phyloP scores from a whole-genome alignment of 1,140 invertebrate genomes.

The Ceratina japonica region DNA sequence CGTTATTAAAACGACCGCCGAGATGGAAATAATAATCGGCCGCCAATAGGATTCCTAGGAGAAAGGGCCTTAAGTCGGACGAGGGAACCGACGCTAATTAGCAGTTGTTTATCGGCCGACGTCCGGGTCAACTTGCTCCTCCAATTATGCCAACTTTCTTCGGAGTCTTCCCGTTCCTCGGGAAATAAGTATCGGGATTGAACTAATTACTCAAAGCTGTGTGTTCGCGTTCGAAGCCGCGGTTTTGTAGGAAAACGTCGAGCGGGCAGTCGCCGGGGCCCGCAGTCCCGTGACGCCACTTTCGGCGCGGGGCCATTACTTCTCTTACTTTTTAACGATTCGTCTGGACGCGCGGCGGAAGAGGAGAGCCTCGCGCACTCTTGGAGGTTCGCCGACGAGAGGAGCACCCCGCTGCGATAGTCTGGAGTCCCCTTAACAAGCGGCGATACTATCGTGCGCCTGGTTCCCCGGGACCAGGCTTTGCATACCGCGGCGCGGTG shows the following conservation, averaged over 20 bases:
- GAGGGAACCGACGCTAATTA: slow-evolving; percentile 10
- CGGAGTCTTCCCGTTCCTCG: too few species aligned
- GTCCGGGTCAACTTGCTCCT: slow-evolving; percentile 1
- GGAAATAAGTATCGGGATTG: background rate
- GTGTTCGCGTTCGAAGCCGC: too few species aligned
- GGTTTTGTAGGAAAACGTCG: too few species aligned
- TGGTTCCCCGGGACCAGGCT: slow-evolving; percentile 42
- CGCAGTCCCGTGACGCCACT: slow-evolving; percentile 54
- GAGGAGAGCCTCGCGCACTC: slow-evolving; percentile 47
- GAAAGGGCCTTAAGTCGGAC: background rate
- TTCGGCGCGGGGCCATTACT: slow-evolving; percentile 62
- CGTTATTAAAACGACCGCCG: slow-evolving; percentile 26
- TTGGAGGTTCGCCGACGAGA: slow-evolving; percentile 61
- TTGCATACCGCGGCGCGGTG: slow-evolving; percentile 51
- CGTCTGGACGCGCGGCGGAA: slow-evolving; percentile 64
- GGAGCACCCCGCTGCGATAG: slow-evolving; percentile 67
- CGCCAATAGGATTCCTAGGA: background rate
- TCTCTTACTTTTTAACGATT: slow-evolving; percentile 69
- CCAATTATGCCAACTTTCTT: background rate
- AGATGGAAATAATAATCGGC: slow-evolving; percentile 40
- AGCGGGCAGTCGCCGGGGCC: too few species aligned
- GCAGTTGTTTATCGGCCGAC: slow-evolving; percentile 7
- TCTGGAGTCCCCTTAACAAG: slow-evolving; percentile 68
- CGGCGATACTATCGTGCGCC: slow-evolving; percentile 65
- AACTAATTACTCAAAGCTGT: too few species aligned